These are phyloP conservation scores for Lasioglossum figueresi DNA, from an alignment of 2,888 invertebrate species.

Conservation along the genomic window DNA sequence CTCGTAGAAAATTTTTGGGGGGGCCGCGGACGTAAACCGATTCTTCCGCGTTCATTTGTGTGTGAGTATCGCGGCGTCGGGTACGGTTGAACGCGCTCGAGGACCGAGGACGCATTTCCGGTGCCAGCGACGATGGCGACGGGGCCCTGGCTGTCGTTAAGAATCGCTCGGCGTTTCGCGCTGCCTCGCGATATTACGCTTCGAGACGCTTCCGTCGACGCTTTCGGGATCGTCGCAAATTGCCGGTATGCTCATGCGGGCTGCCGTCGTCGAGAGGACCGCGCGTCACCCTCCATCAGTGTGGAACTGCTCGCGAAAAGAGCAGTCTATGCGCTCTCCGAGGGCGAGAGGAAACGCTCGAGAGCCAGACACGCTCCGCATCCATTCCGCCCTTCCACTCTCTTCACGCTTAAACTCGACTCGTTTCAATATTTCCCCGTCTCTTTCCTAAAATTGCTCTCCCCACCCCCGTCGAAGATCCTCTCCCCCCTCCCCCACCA, in stretches of 20 bases:
- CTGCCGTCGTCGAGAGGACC: constrained; percentile 40
- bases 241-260: constrained; percentile 56
- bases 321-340: constrained; percentile 60
- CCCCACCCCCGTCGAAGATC: not conserved
- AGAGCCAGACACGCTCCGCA: constrained; percentile 47
- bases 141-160: constrained; percentile 6
- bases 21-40: not conserved
- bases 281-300: constrained; percentile 62
- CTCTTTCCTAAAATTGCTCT: constrained; percentile 23
- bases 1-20: not conserved
- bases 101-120: not conserved
- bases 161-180: constrained; percentile 20
- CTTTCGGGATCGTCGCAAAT: constrained; percentile 51
- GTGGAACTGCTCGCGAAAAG: constrained; percentile 55
- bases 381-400: constrained; percentile 17
- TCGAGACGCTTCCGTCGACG: constrained; percentile 31
- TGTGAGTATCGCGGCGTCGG: not conserved
- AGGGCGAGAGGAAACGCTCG: constrained; percentile 46
- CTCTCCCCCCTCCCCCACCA: not conserved
- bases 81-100: not conserved
- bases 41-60: not conserved
- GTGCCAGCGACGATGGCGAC: not conserved
- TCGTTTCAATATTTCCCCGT: constrained; percentile 28
- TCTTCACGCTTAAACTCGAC: constrained; percentile 10
- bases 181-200: constrained; percentile 13